Conservation (phyloP, 2,797 vertebrate genomes). For the Siniperca obscura region DNA sequence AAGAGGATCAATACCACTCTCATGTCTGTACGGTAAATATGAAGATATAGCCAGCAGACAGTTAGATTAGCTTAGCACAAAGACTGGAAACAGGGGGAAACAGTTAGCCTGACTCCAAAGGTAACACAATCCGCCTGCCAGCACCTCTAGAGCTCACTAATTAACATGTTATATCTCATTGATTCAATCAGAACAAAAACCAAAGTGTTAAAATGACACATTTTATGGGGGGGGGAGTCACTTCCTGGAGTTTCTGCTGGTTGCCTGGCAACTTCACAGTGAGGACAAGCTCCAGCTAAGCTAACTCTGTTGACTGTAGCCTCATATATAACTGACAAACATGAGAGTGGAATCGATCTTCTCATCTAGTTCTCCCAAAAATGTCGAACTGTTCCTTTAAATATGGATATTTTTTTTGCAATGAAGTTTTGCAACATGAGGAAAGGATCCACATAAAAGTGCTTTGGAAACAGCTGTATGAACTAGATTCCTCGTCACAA, state of each 20-base stretch:
- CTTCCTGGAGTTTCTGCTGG: not conserved
- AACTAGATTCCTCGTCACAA: constrained; percentile 23
- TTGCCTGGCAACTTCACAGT: not conserved
- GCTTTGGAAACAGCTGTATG: constrained; percentile 3
- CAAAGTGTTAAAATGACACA: not conserved
- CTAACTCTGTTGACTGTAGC: not conserved
- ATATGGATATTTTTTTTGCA: not conserved
- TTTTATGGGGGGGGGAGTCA: not conserved
- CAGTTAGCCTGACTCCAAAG: not conserved
- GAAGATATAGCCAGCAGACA: not conserved
- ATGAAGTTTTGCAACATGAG: not conserved
- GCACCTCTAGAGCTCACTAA: not conserved
- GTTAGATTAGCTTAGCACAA: not conserved
- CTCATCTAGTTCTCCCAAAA: not conserved
- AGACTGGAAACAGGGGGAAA: not conserved
- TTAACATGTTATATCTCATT: not conserved
- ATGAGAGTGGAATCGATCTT: not conserved
- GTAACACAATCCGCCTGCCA: not conserved
- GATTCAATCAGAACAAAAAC: not conserved
- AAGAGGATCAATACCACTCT: not conserved
- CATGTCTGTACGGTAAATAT: not conserved
- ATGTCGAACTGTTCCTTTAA: not conserved
- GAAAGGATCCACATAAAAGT: not conserved
- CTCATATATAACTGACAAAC: not conserved
- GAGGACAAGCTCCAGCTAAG: not conserved